Evolutionary conservation across 2,888 invertebrate species (phyloP).

Genomic region (Panzeria rudis): DNA sequence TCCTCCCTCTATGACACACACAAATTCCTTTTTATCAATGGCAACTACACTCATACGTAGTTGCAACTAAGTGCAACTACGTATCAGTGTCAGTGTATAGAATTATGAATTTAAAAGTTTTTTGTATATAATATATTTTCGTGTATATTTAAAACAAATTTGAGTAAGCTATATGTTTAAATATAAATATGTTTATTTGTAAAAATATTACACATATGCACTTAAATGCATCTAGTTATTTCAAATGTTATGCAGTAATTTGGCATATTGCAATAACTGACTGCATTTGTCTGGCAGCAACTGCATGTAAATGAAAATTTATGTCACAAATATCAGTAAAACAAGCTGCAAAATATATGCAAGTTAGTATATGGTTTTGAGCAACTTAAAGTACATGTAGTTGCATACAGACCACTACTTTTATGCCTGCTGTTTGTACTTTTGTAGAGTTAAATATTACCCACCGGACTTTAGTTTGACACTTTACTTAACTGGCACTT

Average conservation of each 20-base stretch:
- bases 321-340: constrained; percentile 52
- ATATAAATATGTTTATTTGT: constrained; percentile 13
- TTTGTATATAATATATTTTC: constrained; percentile 47
- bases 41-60: no score
- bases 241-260: constrained; percentile 38
- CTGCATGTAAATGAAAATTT: constrained; percentile 58
- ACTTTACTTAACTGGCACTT: constrained; percentile 65
- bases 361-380: neutral
- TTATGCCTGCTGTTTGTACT: constrained; percentile 29
- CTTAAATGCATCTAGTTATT: neutral
- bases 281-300: constrained; percentile 45
- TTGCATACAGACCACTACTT: neutral
- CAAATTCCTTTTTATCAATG: constrained; percentile 51
- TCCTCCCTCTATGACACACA: neutral
- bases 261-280: constrained; percentile 50
- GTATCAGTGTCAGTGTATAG: constrained; percentile 16
- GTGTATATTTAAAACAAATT: neutral
- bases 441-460: constrained; percentile 21
- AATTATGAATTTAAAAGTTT: constrained; percentile 32
- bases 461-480: constrained; percentile 49
- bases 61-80: constrained; percentile 41
- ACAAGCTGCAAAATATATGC: constrained; percentile 6
- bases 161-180: neutral
- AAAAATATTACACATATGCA: constrained; percentile 10
- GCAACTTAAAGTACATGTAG: neutral